Evolutionary conservation across 2,888 invertebrate genomes (phyloP).

Genomic region (Phengaris alcon): DNA sequence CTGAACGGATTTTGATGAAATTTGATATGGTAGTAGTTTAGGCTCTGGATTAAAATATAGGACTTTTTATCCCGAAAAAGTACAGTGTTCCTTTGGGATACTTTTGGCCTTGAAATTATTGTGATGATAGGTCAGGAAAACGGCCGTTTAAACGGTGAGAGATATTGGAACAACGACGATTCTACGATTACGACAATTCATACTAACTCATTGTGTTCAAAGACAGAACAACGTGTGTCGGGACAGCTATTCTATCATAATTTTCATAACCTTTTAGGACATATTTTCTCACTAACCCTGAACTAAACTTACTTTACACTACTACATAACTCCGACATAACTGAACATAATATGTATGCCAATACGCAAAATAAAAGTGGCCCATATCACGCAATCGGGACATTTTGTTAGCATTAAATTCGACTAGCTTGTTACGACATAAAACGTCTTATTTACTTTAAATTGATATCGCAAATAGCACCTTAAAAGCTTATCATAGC

Average conservation of each 20-base stretch:
- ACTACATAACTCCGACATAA: neutral
- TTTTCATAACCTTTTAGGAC: neutral
- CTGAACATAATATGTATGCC: neutral
- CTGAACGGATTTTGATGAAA: no score
- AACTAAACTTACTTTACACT: neutral
- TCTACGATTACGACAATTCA: no score
- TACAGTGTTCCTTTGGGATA: no score
- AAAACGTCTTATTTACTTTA: conserved; percentile 44
- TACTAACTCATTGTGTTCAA: no score
- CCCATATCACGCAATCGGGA: conserved; percentile 68
- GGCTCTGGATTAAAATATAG: no score
- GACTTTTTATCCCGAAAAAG: no score
- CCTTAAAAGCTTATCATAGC: conserved; percentile 41
- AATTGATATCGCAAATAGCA: conserved; percentile 36
- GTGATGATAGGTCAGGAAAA: no score
- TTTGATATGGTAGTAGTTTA: no score
- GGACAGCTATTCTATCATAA: neutral
- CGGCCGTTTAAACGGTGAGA: no score
- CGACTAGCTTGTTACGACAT: conserved; percentile 43
- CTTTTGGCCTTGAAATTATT: no score
- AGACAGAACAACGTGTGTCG: no score
- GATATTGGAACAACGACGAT: no score
- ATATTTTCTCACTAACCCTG: conserved; percentile 10
- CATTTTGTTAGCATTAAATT: conserved; percentile 76
- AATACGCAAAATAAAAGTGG: conserved; percentile 75